Percentiles rank a stretch among this genome's conserved stretches.
Conservation (phyloP, 2,888 invertebrate genomes). For the Pristionchus maxplancki region DNA sequence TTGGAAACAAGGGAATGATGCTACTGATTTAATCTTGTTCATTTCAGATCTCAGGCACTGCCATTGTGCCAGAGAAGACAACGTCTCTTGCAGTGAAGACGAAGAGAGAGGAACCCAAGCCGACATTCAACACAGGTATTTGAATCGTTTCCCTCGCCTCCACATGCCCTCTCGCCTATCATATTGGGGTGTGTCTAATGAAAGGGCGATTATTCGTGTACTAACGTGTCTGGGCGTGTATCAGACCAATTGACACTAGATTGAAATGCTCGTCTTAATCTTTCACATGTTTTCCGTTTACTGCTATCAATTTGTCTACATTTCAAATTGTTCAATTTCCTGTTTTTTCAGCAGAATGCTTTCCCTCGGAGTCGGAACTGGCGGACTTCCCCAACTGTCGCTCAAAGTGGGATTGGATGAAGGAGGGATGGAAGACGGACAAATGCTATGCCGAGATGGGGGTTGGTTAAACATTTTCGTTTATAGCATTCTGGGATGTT, state of each 20-base stretch:
- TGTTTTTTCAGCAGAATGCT: constrained; percentile 18
- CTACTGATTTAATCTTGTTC: not conserved
- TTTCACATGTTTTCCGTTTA: not conserved
- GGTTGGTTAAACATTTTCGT: not conserved
- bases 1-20: too few relatives aligned
- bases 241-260: not conserved
- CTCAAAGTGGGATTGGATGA: constrained; percentile 77
- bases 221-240: not conserved
- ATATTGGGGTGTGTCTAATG: not conserved
- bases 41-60: not conserved
- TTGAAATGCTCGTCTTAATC: not conserved
- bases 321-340: not conserved
- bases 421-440: constrained; percentile 79
- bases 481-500: not conserved
- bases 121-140: not conserved
- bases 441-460: constrained; percentile 79
- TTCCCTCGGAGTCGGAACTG: not conserved
- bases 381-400: constrained; percentile 42
- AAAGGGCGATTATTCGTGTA: not conserved
- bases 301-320: too few relatives aligned
- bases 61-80: not conserved
- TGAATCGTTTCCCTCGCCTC: not conserved
- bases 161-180: not conserved
- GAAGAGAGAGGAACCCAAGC: not conserved
- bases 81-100: not conserved